Percentiles rank a stretch among this genome's conserved stretches.
These are phyloP conservation scores for Dorcus parallelipipedus DNA, from an alignment of 2,888 invertebrate genomes.

Conservation along the genomic window DNA sequence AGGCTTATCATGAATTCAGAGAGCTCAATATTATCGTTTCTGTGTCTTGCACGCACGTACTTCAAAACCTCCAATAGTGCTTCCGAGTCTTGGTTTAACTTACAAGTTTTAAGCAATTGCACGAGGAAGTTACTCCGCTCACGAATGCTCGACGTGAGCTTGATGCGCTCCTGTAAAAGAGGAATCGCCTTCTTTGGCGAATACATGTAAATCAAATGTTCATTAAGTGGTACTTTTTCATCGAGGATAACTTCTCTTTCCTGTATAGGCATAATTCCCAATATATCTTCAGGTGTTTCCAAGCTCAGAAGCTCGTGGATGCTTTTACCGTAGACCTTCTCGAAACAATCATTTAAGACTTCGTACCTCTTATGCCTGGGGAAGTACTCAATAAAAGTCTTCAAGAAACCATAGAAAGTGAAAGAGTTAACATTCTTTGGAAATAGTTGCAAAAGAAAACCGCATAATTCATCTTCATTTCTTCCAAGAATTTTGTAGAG, in stretches of 20 bases:
- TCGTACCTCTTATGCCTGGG: neutral
- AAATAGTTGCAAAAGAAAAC: slow-evolving; percentile 11
- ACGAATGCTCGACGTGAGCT: neutral
- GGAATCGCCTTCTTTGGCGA: slow-evolving; percentile 4
- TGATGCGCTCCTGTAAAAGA: slow-evolving; percentile 3
- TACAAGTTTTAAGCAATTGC: neutral
- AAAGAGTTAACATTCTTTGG: slow-evolving; percentile 6
- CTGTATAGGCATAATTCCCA: slow-evolving; percentile 1
- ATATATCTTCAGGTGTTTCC: no score
- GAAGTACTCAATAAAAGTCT: neutral
- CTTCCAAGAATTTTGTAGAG: slow-evolving; percentile 6
- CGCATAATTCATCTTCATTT: slow-evolving; percentile 7
- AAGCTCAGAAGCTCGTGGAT: neutral
- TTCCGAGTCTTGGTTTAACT: neutral
- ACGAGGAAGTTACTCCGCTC: neutral
- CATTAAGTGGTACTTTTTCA: neutral
- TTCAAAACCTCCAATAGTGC: slow-evolving; percentile 1
- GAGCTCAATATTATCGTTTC: slow-evolving; percentile 3
- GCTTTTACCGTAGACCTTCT: slow-evolving; percentile 1
- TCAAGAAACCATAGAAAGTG: neutral
- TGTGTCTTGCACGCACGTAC: neutral
- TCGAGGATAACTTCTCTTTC: slow-evolving; percentile 4
- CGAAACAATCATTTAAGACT: slow-evolving; percentile 1
- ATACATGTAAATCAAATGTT: slow-evolving; percentile 4
- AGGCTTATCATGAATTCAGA: neutral